Base-by-base conservation (phyloP, 2,113 vertebrate genomes). In the Percopsis transmontana region DNA sequence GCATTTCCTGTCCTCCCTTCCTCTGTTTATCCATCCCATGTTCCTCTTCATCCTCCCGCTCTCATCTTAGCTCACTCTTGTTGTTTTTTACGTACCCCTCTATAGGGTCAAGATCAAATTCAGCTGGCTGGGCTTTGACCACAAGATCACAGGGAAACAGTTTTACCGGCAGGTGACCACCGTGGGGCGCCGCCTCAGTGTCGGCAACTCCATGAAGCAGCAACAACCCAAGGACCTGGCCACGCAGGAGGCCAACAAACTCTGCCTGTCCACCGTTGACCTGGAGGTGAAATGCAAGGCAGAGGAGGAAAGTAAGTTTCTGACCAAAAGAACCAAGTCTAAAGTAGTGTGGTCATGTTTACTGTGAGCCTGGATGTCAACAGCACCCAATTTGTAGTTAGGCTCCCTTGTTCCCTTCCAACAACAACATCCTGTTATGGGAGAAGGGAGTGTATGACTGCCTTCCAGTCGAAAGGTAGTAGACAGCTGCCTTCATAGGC, bases 81-180 rank as follows among this genome's bases (percentile, higher is more conserved):
- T 13, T 54, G 52, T 13, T 13, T 15, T 5, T 11, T 7, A 51
- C 10, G 3, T 58, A 48, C 63, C 13, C 15, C 21, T 41, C 16
- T 41, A 55, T 87, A 99, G 97, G 83, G 97, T 99, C 79, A 99
- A 99, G 91, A 95, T 99, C 83, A 99, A 99, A 92, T 99, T 99
- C 92, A 99, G 96, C 92, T 99, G 97, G 97, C 93, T 99, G 90
- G 97, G 97, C 53, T 99, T 99, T 58, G 97, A 99, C 94, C 97
- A 99, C 91, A 99, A 99, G 87, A 99, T 99, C 92, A 99, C 97
- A 0, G 97, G 97, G 78, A 99, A 99, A 83, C 97, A 99, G 93
- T 99, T 99, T 79, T 99, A 99, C 72, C 95, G 94, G 67, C 97
- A 99, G 91, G 97, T 99, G 84, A 99, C 97, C 2, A 99, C 96